Percentiles rank a stretch among this genome's conserved stretches.
These are phyloP conservation scores for Wasmannia auropunctata DNA, from an alignment of 1,140 invertebrate species.

Conservation along the genomic window DNA sequence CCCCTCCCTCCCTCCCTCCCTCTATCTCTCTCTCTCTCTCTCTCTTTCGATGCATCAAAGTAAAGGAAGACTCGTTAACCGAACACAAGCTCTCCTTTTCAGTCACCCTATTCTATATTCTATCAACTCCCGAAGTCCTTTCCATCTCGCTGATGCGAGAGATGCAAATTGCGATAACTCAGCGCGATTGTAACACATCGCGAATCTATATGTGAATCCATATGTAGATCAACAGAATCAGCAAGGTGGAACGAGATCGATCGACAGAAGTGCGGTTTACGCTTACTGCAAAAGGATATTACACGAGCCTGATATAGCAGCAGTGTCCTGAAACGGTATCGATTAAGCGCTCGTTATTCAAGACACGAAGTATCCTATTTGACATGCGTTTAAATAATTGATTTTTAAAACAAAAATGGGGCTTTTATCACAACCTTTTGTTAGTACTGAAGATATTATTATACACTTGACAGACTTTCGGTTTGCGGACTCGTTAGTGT, in stretches of 20 bases:
- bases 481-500: not conserved
- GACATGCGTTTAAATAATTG: not conserved
- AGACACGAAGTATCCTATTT: constrained; percentile 7
- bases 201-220: constrained; percentile 44
- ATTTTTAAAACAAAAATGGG: not conserved
- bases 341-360: constrained; percentile 1
- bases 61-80: constrained; percentile 13
- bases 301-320: constrained; percentile 5
- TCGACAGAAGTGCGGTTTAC: constrained; percentile 22
- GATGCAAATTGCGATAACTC: constrained; percentile 59
- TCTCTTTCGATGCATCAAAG: constrained; percentile 9
- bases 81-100: constrained; percentile 33
- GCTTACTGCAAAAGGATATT: constrained; percentile 57
- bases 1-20: not conserved
- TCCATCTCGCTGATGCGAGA: constrained; percentile 3
- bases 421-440: not conserved
- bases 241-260: constrained; percentile 39
- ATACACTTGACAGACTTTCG: not conserved
- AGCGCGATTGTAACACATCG: constrained; percentile 39
- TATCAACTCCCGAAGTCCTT: not conserved
- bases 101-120: not conserved
- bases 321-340: constrained; percentile 7
- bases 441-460: not conserved
- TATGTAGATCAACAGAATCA: constrained; percentile 40
- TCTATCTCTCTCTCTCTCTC: not conserved